Evolutionary conservation across 1,140 invertebrate genomes (phyloP).

Genomic region (Pristionchus pacificus): DNA sequence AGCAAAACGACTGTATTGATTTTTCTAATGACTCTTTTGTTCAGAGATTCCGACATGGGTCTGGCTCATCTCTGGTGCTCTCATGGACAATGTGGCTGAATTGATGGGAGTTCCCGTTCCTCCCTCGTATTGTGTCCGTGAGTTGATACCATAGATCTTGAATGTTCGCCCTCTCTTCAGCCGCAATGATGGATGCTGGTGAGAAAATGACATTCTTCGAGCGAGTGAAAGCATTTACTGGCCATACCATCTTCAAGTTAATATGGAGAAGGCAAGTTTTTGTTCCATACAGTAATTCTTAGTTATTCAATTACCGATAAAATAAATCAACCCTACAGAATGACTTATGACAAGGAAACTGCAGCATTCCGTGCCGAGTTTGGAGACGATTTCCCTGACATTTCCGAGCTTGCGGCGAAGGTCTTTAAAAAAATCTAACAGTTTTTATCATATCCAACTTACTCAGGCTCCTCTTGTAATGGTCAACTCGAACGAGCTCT

Average conservation of each 20-base stretch:
- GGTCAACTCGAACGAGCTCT: constrained; percentile 29
- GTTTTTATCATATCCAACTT: neutral
- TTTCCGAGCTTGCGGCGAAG: neutral
- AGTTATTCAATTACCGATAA: too few species aligned
- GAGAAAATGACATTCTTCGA: constrained; percentile 22
- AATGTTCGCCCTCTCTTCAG: too few species aligned
- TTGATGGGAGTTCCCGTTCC: constrained; percentile 31
- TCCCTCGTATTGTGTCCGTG: constrained; percentile 24
- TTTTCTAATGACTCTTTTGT: too few species aligned
- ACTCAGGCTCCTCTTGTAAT: constrained; percentile 24
- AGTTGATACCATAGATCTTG: too few species aligned
- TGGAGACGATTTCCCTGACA: constrained; percentile 22
- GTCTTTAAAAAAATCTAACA: neutral
- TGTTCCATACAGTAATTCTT: too few species aligned
- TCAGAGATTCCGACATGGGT: constrained; percentile 37
- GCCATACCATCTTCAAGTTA: constrained; percentile 2
- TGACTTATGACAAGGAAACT: constrained; percentile 15
- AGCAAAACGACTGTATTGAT: too few species aligned
- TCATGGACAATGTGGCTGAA: constrained; percentile 22
- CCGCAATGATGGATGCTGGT: constrained; percentile 11
- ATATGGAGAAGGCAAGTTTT: too few species aligned
- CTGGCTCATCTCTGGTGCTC: constrained; percentile 22
- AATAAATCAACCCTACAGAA: neutral
- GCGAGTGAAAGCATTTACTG: constrained; percentile 12
- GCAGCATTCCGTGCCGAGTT: constrained; percentile 17